These are phyloP conservation scores for Drosophila quinaria DNA, from an alignment of 2,888 invertebrate species.

Conservation along the genomic window DNA sequence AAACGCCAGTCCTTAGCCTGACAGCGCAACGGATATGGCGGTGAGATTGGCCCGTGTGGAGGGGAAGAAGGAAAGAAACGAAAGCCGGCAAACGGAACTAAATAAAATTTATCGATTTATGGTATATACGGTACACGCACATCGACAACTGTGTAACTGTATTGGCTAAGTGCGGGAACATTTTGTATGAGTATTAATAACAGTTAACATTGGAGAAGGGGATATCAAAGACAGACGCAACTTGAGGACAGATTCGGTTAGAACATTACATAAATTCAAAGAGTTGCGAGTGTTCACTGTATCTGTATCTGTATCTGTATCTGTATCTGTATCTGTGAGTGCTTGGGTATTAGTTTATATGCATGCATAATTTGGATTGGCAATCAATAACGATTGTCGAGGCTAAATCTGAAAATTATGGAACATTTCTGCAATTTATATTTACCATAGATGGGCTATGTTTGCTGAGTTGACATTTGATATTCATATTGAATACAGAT, in stretches of 20 bases:
- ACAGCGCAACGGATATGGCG: conserved; percentile 30
- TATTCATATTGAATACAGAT: conserved; percentile 9
- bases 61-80: neutral
- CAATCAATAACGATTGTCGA: conserved; percentile 50
- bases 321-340: conserved; percentile 29
- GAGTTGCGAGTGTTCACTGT: conserved; percentile 8
- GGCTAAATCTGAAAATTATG: conserved; percentile 30
- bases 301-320: no score
- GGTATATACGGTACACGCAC: conserved; percentile 20
- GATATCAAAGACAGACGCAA: neutral
- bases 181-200: conserved; percentile 56
- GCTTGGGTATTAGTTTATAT: conserved; percentile 29
- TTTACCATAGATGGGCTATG: conserved; percentile 2
- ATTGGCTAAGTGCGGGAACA: neutral
- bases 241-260: conserved; percentile 34
- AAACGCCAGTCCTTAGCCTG: conserved; percentile 60
- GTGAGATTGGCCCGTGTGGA: neutral
- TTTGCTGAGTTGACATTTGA: conserved; percentile 14
- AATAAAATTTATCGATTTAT: conserved; percentile 75
- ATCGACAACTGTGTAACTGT: conserved; percentile 7
- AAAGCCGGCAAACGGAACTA: conserved; percentile 59
- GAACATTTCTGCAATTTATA: conserved; percentile 12
- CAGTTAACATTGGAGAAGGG: conserved; percentile 28
- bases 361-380: conserved; percentile 60
- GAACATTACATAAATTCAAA: conserved; percentile 50